Evolutionary conservation across 2,888 invertebrate species (phyloP), one percentile per base, ranked within the genome.

Genomic region (Saturnia japonica): DNA sequence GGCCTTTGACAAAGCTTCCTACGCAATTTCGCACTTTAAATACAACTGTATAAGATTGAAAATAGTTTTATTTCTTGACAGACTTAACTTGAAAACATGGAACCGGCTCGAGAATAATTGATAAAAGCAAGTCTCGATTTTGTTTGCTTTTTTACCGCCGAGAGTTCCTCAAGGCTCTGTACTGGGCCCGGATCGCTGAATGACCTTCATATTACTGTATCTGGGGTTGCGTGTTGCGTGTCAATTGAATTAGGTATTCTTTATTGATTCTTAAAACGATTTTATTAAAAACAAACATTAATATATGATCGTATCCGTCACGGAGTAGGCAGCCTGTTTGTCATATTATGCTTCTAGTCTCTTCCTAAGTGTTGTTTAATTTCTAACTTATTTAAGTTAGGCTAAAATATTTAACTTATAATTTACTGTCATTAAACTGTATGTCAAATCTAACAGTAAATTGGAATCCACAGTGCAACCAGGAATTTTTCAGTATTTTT

Each of bases 1-100:
- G 84, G 85, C 86, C 80, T 88, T 85, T 75, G 81, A 85, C 71
- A 75, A 22, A 0, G 34, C 74, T 25, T 80, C 12, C 42, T 16
- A 28, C 28, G 67, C 54, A 43, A 45, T 43, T 67, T 70, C n/a
- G 54, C 47, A 51, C 68, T 51, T 64, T 40, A 64, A 64, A n/a
- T 9, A 40, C 64, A 19, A n/a, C 64, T 1, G 2, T n/a, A n/a
- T 64, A 64, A 64, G 40, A 40, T 64, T n/a, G 40, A 64, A 64
- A 64, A n/a, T 64, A 34, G 64, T 64, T n/a, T 40, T 64, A 40
- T 64, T 9, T 1, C 64, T 1, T 19, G 19, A 4, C 64, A 34
- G 34, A 62, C 34, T 64, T 47, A 16, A 66, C 22, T 54, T 47
- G 70, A 16, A 66, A 43, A 47, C 51, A 51, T 68, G 47, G 47